Evolutionary conservation across 1,140 invertebrate genomes (phyloP).

Genomic region (Drosophila mojavensis): DNA sequence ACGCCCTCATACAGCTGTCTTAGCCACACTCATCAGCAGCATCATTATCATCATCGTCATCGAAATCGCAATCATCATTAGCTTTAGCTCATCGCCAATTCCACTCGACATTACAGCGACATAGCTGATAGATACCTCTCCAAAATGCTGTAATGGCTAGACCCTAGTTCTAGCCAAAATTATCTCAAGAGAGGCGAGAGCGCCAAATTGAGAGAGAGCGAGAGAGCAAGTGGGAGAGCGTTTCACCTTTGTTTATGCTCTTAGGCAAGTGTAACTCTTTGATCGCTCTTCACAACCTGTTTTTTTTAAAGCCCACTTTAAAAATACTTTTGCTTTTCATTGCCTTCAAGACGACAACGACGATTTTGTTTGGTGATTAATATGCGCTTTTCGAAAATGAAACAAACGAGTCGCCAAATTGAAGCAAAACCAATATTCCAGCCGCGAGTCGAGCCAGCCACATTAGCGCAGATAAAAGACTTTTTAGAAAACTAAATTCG

Average conservation of each 20-base stretch:
- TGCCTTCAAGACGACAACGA: constrained; percentile 67
- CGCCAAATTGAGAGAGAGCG: neutral
- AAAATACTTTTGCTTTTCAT: constrained; percentile 82
- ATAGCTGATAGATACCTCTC: constrained; percentile 18
- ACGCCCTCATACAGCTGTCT: constrained; percentile 32
- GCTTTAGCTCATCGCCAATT: constrained; percentile 63
- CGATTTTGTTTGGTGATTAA: constrained; percentile 70
- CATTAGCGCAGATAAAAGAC: constrained; percentile 67
- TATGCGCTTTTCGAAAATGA: constrained; percentile 76
- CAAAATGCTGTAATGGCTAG: constrained; percentile 16
- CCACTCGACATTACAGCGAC: constrained; percentile 59
- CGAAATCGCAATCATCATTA: constrained; percentile 18
- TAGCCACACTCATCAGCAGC: constrained; percentile 2
- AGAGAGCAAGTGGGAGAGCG: constrained; percentile 29
- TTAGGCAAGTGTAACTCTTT: constrained; percentile 63
- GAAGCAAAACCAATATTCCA: constrained; percentile 51
- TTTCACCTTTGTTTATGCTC: constrained; percentile 32
- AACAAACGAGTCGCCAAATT: constrained; percentile 52
- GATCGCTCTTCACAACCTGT: constrained; percentile 73
- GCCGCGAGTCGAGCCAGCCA: constrained; percentile 32
- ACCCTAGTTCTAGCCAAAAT: constrained; percentile 15
- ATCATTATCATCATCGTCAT: constrained; percentile 27
- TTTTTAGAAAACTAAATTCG: neutral
- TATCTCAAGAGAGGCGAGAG: constrained; percentile 23
- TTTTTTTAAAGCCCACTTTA: constrained; percentile 75